Percentiles rank a stretch among this genome's conserved stretches.
phyloP scores from a whole-genome alignment of 2,888 invertebrate genomes.

The Conchocele bisecta region DNA sequence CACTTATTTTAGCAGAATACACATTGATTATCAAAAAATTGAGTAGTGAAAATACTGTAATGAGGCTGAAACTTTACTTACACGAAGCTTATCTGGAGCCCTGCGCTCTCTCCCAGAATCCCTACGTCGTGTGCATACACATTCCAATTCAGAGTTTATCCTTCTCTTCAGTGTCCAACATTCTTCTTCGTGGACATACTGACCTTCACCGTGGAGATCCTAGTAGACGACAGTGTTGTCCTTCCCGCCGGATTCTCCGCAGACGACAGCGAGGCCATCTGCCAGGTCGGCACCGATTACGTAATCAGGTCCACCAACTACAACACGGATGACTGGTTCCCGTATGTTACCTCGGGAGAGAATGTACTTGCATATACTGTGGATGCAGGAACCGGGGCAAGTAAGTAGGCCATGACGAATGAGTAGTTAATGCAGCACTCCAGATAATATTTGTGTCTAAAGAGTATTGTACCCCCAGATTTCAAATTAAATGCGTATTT shows the following conservation, averaged over 20 bases:
- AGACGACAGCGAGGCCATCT: slow-evolving; percentile 45
- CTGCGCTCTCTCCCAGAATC: no score
- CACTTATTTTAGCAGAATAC: no score
- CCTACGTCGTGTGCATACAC: no score
- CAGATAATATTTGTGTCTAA: no score
- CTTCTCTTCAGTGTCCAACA: slow-evolving; percentile 58
- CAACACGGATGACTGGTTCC: slow-evolving; percentile 38
- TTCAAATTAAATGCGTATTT: no score
- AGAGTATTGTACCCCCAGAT: no score
- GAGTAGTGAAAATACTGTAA: no score
- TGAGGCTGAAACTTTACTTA: no score
- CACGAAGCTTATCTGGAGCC: no score
- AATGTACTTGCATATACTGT: slow-evolving; percentile 40
- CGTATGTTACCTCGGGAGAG: slow-evolving; percentile 28
- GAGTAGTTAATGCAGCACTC: no score
- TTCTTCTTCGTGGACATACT: slow-evolving; percentile 70
- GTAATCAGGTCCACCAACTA: slow-evolving; percentile 15
- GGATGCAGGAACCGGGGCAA: slow-evolving; percentile 29
- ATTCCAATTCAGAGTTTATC: neutral
- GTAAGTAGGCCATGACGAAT: no score
- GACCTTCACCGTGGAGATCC: slow-evolving; percentile 48
- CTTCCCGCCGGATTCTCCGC: slow-evolving; percentile 56
- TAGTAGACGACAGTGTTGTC: slow-evolving; percentile 44
- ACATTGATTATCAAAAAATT: no score
- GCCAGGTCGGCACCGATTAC: slow-evolving; percentile 51